Evolutionary conservation across 2,888 invertebrate genomes (phyloP), one percentile per base, ranked within the genome.

Genomic region (Lasioglossum malachurum): DNA sequence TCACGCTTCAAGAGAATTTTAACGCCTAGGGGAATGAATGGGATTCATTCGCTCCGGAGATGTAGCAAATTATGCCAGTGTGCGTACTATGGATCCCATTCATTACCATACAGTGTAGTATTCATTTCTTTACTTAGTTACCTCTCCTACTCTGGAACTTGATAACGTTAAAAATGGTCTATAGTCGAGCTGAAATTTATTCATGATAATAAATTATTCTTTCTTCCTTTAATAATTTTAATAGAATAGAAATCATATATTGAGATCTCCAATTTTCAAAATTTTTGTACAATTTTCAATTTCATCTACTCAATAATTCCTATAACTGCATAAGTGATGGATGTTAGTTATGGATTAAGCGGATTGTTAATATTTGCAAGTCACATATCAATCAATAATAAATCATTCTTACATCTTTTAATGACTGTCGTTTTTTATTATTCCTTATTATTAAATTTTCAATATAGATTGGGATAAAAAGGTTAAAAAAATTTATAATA

Each of bases 381-480:
- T 12, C 27, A 60, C 60, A 0, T 53, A 10, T 23, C 49, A 7
- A 23, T 49, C 23, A 23, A 53, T 53, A 23, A 23, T 10, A 10
- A 23, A 49, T 19, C 49, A 49, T 19, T 49, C 19, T 49, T 49
- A 49, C 49, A 49, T 49, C 49, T 49, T 19, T 49, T 49, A 19
- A 49, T 19, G 19, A 23, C 23, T 49, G 23, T 23, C 19, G 49
- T 49, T 12, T 19, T 19, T 19, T 19, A 5, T 49, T 3, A 19
- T 0, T 41, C 2, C 1, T 41, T 10, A 10, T 57, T 57, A 0
- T 3, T 0, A n/a, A 57, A n/a, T 57, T 10, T 10, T n/a, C 2
- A 10, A n/a, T 57, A 57, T 4, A 10, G 53, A 10, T 10, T 7
- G 23, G 23, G 23, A 2, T 53, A 8, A n/a, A 53, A 10, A 8